Evolutionary conservation across 2,113 vertebrate genomes (phyloP).

Genomic region (Laticauda colubrina): DNA sequence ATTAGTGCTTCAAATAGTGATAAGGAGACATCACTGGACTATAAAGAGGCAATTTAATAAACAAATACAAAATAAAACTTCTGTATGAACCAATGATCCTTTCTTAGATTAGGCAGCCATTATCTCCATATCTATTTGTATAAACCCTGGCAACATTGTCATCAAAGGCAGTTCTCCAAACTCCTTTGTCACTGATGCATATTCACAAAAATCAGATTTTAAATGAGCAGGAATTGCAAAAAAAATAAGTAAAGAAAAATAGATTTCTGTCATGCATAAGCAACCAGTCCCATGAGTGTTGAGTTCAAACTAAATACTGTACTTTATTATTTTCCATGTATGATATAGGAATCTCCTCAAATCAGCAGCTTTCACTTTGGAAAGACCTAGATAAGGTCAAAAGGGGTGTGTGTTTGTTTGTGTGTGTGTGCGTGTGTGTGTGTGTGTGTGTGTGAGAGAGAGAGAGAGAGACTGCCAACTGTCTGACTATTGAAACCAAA

Average conservation of each 20-base stretch:
- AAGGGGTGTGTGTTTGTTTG: not conserved
- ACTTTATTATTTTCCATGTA: not conserved
- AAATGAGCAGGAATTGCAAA: slow-evolving; percentile 41
- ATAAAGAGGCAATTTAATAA: not conserved
- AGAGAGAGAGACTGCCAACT: not conserved
- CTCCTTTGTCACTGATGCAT: slow-evolving; percentile 19
- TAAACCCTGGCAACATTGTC: not conserved
- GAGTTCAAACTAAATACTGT: not conserved
- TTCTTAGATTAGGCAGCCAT: not conserved
- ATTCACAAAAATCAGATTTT: slow-evolving; percentile 39
- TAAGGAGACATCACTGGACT: not conserved
- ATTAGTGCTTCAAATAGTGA: not conserved
- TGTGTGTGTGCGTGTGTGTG: no score
- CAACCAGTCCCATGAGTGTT: not conserved
- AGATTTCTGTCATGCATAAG: slow-evolving; percentile 8
- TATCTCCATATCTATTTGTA: not conserved
- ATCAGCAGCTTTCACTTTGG: not conserved
- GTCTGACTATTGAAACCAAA: no score
- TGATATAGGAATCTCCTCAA: not conserved
- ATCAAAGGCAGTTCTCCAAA: slow-evolving; percentile 23
- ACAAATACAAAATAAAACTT: not conserved
- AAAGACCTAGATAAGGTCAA: not conserved
- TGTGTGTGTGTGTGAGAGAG: no score
- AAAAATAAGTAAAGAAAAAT: slow-evolving; percentile 37
- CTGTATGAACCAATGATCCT: no score